Conservation (phyloP, 1,140 invertebrate species). For the Argopecten irradians region DNA sequence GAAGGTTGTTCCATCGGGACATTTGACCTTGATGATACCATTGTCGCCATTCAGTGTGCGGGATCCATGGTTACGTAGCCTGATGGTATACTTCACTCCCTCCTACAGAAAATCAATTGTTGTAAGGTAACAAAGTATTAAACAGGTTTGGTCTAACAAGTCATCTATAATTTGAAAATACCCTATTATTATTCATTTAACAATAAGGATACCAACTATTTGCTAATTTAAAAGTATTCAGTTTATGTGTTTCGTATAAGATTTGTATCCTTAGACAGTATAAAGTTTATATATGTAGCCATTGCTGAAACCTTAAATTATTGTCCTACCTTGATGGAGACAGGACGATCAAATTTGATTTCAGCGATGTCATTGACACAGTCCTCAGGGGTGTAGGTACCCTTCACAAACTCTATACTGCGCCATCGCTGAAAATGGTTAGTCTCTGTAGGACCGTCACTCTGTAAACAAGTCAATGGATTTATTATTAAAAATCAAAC, state of each 20-base stretch:
- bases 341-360: conserved; percentile 92
- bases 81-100: conserved; percentile 91
- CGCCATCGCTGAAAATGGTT: conserved; percentile 82
- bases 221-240: too few species aligned
- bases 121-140: too few species aligned
- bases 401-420: conserved; percentile 84
- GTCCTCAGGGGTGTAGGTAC: conserved; percentile 87
- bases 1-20: conserved; percentile 94
- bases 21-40: conserved; percentile 89
- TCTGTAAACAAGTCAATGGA: conserved; percentile 53
- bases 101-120: conserved; percentile 80
- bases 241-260: too few species aligned
- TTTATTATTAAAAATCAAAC: too few species aligned
- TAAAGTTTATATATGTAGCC: too few species aligned
- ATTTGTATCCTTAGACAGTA: too few species aligned
- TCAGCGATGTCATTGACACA: conserved; percentile 86
- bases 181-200: too few species aligned
- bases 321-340: conserved; percentile 87
- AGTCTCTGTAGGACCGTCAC: conserved; percentile 57
- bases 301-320: too few species aligned
- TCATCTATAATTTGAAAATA: too few species aligned
- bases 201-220: too few species aligned
- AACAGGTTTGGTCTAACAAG: too few species aligned
- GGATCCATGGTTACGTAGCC: conserved; percentile 93
- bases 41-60: conserved; percentile 95